A percentile compares a stretch with the other conserved stretches of the same genome.
Evolutionary conservation across 1,140 invertebrate species (phyloP).

Genomic region (Drosophila subobscura): DNA sequence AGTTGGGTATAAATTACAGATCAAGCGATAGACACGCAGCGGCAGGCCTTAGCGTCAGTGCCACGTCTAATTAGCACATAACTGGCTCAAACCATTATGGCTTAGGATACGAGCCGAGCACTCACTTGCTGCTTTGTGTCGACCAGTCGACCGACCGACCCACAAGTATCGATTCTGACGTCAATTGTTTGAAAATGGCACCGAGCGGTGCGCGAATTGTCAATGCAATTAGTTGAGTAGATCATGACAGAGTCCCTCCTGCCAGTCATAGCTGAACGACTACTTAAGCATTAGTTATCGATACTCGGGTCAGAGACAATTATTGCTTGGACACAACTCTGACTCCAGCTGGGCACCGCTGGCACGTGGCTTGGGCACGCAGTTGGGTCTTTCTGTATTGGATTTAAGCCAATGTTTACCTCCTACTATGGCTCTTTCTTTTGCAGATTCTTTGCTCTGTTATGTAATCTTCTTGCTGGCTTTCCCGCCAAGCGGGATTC

Average conservation of each 20-base stretch:
- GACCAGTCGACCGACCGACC: slow-evolving; percentile 18
- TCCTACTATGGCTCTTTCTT: slow-evolving; percentile 6
- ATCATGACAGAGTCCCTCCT: slow-evolving; percentile 31
- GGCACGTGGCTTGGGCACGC: slow-evolving; percentile 43
- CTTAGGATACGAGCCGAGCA: slow-evolving; percentile 16
- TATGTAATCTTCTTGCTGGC: slow-evolving; percentile 14
- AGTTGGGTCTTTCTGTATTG: slow-evolving; percentile 1
- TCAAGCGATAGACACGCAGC: slow-evolving; percentile 70
- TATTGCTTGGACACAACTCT: slow-evolving; percentile 33
- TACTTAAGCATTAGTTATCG: slow-evolving; percentile 53
- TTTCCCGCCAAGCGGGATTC: neutral
- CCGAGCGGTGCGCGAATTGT: slow-evolving; percentile 33
- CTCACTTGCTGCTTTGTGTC: slow-evolving; percentile 1
- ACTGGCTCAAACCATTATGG: slow-evolving; percentile 33
- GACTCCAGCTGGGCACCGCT: slow-evolving; percentile 10
- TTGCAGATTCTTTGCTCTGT: slow-evolving; percentile 1
- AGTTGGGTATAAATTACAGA: slow-evolving; percentile 42
- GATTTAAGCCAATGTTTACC: slow-evolving; percentile 20
- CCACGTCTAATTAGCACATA: slow-evolving; percentile 71
- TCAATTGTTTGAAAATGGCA: slow-evolving; percentile 56
- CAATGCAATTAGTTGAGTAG: slow-evolving; percentile 56
- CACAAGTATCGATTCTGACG: slow-evolving; percentile 46
- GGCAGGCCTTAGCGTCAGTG: slow-evolving; percentile 24
- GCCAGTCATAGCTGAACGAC: slow-evolving; percentile 7
- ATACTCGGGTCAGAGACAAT: slow-evolving; percentile 27